Base-by-base conservation (phyloP, 2,797 vertebrate species). In the Cirrhinus molitorella region DNA sequence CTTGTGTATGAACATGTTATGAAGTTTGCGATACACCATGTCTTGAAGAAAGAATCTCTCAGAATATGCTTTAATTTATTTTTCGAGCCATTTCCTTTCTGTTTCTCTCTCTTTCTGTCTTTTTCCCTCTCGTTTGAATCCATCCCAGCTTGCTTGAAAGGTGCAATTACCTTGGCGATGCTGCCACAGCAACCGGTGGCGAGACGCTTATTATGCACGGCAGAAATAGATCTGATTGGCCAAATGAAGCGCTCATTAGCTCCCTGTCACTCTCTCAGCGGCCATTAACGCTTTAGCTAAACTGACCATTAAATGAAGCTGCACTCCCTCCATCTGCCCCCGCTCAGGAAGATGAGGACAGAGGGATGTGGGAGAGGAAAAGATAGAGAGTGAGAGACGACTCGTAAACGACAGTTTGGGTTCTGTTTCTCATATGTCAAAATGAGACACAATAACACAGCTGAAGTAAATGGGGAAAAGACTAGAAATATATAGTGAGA, bases 241-340 rank as follows among this genome's bases (percentile, higher is more conserved):
- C 86, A 89, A 92, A 92, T 92, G 85, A 92, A 90, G 85, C 89
- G 85, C 89, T 91, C 91, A 92, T 93, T 92, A 92, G 79, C 85
- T 84, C 49, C 59, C 87, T 88, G 43, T 25, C 86, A 84, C 67
- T 80, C 88, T 88, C 91, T 91, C 88, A 77, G 81, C 79, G 79
- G 87, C 81, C 85, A 91, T 93, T 92, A 94, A 90, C 89, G 86
- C 92, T 92, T 94, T 92, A 92, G 91, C 89, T 93, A 94, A 93
- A 92, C 92, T 92, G 92, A 91, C 91, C 93, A 91, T 92, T 92
- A 94, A 93, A 93, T 91, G 91, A 93, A 90, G 86, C 84, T 86
- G 86, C 71, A 68, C 85, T 91, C 85, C 83, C 79, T 84, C 91
- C 89, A 91, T 91, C 92, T 92, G 90, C 88, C 90, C 84, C 78